A percentile compares a stretch with the other conserved stretches of the same genome.
These are phyloP conservation scores for Tauraco erythrolophus DNA, from an alignment of 2,113 vertebrate genomes.

Conservation along the genomic window DNA sequence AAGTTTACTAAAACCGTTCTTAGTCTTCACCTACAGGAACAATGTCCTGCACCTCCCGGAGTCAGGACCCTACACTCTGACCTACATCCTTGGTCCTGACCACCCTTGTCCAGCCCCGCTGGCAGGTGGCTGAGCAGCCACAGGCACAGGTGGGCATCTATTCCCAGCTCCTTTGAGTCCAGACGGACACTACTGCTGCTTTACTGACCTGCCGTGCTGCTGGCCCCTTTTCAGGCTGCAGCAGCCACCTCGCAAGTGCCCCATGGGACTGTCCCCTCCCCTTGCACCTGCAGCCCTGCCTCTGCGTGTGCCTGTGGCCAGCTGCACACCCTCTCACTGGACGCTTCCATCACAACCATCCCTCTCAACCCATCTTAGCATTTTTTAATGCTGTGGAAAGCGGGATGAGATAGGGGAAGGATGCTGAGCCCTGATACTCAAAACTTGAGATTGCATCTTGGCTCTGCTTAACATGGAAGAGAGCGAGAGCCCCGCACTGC, in stretches of 20 bases:
- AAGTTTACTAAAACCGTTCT: neutral
- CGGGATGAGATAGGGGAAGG: neutral
- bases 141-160: accelerated
- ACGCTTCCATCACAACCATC: accelerated
- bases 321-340: accelerated
- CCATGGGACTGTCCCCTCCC: neutral
- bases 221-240: neutral
- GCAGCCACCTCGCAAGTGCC: accelerated
- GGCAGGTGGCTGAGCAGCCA: accelerated
- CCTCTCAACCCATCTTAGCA: neutral
- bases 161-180: neutral
- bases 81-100: accelerated
- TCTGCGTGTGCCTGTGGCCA: accelerated
- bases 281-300: neutral
- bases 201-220: neutral
- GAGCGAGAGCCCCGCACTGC: accelerated
- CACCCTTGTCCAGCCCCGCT: accelerated
- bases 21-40: neutral
- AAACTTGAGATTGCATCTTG: neutral
- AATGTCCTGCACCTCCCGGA: neutral
- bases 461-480: neutral
- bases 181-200: accelerated
- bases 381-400: neutral
- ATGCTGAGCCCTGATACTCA: neutral
- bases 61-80: neutral